Conservation (phyloP, 2,113 vertebrate species). For the Entomyzon cyanotis region DNA sequence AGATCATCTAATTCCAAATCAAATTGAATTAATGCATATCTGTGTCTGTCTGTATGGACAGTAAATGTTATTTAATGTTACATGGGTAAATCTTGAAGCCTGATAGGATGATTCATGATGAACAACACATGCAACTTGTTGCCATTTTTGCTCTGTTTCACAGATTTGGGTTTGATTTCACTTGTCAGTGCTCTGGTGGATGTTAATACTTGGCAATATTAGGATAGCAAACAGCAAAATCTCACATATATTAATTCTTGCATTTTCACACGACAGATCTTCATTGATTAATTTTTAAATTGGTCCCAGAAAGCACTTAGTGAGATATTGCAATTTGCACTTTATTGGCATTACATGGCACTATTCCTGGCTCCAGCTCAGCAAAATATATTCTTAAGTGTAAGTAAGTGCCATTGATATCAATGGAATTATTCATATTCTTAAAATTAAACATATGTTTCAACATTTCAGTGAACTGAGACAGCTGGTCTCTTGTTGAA, state of each 20-base stretch:
- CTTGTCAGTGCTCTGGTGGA: neutral
- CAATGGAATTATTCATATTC: slow-evolving; percentile 54
- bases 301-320: neutral
- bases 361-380: slow-evolving; percentile 14
- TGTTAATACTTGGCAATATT: slow-evolving; percentile 36
- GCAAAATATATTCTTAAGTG: slow-evolving; percentile 34
- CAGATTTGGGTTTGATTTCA: slow-evolving; percentile 31
- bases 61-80: neutral
- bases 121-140: neutral
- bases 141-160: slow-evolving; percentile 19
- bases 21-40: neutral
- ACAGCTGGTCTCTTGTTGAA: slow-evolving; percentile 45
- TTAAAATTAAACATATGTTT: slow-evolving; percentile 63
- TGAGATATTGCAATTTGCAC: slow-evolving; percentile 25
- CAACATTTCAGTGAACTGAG: slow-evolving; percentile 24
- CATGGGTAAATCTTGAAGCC: neutral
- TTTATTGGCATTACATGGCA: slow-evolving; percentile 24
- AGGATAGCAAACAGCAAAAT: slow-evolving; percentile 18
- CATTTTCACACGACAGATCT: neutral
- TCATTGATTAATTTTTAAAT: slow-evolving; percentile 36
- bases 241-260: slow-evolving; percentile 18
- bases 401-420: slow-evolving; percentile 18
- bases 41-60: neutral
- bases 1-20: neutral
- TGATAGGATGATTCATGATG: neutral